These are phyloP conservation scores for Drosophila guanche DNA, from an alignment of 1,140 invertebrate genomes.

Conservation along the genomic window DNA sequence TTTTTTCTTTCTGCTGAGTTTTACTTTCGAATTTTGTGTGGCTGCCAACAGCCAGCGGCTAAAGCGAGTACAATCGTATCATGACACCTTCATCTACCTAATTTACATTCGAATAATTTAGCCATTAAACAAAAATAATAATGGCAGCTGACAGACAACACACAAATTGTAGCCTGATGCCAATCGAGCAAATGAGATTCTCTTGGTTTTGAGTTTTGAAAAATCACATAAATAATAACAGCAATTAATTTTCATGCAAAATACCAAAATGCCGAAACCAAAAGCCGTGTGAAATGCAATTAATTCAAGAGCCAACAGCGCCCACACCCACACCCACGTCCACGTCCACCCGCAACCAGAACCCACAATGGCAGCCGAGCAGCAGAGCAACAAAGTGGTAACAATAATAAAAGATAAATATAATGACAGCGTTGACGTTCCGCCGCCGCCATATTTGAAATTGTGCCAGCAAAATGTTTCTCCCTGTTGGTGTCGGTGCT, in stretches of 20 bases:
- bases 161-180: slow-evolving; percentile 21
- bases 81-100: slow-evolving; percentile 3
- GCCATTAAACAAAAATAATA: slow-evolving; percentile 21
- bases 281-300: slow-evolving; percentile 73
- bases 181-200: slow-evolving; percentile 23
- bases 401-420: slow-evolving; percentile 69
- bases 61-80: not conserved
- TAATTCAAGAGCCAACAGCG: slow-evolving; percentile 64
- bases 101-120: slow-evolving; percentile 27
- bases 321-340: slow-evolving; percentile 10
- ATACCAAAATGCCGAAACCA: slow-evolving; percentile 57
- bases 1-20: not conserved
- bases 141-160: slow-evolving; percentile 12
- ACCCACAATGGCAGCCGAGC: slow-evolving; percentile 36
- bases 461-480: slow-evolving; percentile 52
- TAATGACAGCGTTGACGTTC: slow-evolving; percentile 72
- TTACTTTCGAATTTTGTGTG: not conserved
- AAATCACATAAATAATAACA: slow-evolving; percentile 61
- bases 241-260: slow-evolving; percentile 72
- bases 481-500: slow-evolving; percentile 23
- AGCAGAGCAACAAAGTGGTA: slow-evolving; percentile 50
- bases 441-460: slow-evolving; percentile 73
- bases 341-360: slow-evolving; percentile 31
- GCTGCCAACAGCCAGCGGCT: too few relatives aligned
- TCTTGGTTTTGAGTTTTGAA: slow-evolving; percentile 35